Evolutionary conservation across 2,888 invertebrate genomes (phyloP).

Genomic region (Sicus ferrugineus): DNA sequence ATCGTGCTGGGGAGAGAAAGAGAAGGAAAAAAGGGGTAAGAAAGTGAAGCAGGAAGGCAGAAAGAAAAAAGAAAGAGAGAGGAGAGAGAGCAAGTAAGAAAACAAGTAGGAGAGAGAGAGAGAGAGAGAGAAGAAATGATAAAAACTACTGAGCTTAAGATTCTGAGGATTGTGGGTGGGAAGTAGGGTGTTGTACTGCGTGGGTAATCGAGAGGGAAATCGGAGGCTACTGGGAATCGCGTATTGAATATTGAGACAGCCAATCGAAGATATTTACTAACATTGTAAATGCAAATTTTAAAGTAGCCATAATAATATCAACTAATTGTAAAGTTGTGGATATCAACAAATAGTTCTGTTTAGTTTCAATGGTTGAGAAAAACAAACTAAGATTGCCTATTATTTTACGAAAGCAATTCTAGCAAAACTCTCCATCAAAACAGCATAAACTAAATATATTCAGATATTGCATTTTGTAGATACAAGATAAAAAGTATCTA

Average conservation of each 20-base stretch:
- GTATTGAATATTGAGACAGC: too few relatives aligned
- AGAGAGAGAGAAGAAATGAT: constrained; percentile 7
- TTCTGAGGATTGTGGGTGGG: too few relatives aligned
- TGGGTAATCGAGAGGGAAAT: neutral
- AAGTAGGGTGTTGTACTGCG: too few relatives aligned
- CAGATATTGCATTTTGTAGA: neutral
- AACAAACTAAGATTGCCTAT: too few relatives aligned
- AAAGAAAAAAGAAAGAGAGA: neutral
- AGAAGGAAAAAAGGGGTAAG: neutral
- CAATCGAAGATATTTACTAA: too few relatives aligned
- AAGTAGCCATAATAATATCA: too few relatives aligned
- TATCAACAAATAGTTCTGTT: too few relatives aligned
- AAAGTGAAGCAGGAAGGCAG: neutral
- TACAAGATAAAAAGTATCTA: neutral
- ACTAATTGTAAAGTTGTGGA: too few relatives aligned
- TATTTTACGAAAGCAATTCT: neutral
- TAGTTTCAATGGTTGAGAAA: too few relatives aligned
- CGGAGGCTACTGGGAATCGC: neutral
- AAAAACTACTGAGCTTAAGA: too few relatives aligned
- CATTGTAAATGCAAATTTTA: too few relatives aligned
- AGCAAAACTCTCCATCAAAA: neutral
- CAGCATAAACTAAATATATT: too few relatives aligned
- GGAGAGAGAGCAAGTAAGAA: neutral
- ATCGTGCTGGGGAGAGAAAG: neutral
- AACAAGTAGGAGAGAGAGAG: neutral